Base-by-base conservation (phyloP, 2,888 invertebrate species). In the Brenthis ino region DNA sequence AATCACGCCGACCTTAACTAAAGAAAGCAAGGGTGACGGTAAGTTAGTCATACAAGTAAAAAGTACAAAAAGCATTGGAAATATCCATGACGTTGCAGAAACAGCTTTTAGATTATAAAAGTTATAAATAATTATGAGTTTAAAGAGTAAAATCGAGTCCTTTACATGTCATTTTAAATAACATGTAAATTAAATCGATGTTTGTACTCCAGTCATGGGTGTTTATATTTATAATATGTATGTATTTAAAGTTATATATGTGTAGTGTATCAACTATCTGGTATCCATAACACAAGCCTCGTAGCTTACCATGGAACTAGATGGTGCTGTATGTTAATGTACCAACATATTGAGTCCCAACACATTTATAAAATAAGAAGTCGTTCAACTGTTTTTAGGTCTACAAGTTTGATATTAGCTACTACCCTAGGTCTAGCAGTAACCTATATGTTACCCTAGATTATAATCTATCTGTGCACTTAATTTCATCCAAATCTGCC, bases 21-120 rank as follows among this genome's bases (percentile, higher is more conserved):
- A 67, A 65, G 72, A 72, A 70, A 72, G 72, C 68, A 54, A 60
- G 69, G 60, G 65, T 67, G 69, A 67, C 64, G 47, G 60, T 20
- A 20, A 65, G 56, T 70, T 64, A 68, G 56, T 68, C 65, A 63
- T 37, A 2, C 37, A 2, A 43, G 37, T 11, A 43, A 43, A 43
- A 43, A 43, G 37, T 47, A 51, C 50, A 43, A 43, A 43, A 43
- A 43, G 37, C 28, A 51, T 43, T 50, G 58, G 48, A 58, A 55
- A 55, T 55, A 50, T 48, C 55, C 55, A 12, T 68, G 55, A 60
- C 33, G 37, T 33, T 28, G 16, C 51, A 12, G 11, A 43, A 58
- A 58, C 1, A n/a, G 6, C 12, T 48, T 60, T 60, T 43, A 43
- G 33, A 50, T 60, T 50, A 8, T 60, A 60, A 60, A 28, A 50